Evolutionary conservation across 2,888 invertebrate species (phyloP).

Genomic region (Diploptera punctata): DNA sequence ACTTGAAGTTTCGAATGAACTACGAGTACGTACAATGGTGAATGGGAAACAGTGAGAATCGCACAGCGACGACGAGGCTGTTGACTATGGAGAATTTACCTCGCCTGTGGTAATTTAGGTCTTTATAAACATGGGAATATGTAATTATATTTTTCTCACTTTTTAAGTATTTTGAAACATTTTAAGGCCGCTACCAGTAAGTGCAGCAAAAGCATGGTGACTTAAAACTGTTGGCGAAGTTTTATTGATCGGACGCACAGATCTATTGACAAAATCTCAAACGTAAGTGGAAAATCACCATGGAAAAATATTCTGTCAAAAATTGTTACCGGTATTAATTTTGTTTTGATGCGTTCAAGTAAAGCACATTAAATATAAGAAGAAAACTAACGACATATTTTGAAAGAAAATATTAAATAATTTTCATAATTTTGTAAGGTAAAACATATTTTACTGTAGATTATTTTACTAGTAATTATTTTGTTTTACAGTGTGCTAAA

Average conservation of each 20-base stretch:
- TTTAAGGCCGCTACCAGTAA: background rate
- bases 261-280: background rate
- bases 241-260: background rate
- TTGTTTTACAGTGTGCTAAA: background rate
- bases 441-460: background rate
- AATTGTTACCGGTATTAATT: no score
- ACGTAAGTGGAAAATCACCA: background rate
- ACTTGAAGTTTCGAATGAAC: background rate
- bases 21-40: background rate
- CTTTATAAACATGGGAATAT: background rate
- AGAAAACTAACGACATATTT: background rate
- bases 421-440: background rate
- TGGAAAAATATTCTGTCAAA: no score
- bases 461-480: background rate
- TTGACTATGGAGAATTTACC: background rate
- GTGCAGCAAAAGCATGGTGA: background rate
- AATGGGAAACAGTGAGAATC: background rate
- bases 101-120: background rate
- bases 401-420: background rate
- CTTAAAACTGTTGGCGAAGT: background rate
- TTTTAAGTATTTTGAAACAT: background rate
- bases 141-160: background rate
- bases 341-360: no score
- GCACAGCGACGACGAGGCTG: background rate
- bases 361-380: background rate